Evolutionary conservation across 2,888 invertebrate species (phyloP).

Genomic region (Cheilosia variabilis): DNA sequence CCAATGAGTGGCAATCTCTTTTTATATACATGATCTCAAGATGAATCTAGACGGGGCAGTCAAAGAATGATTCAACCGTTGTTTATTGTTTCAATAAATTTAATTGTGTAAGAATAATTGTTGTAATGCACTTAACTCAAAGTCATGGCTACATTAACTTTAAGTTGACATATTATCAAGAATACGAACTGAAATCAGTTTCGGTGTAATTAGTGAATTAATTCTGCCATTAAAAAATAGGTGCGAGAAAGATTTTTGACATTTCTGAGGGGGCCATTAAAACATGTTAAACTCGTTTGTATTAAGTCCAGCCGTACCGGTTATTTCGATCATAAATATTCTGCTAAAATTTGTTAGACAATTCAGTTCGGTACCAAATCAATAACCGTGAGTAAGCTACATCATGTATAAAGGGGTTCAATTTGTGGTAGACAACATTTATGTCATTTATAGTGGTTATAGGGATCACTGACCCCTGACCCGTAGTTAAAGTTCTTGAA

Average conservation of each 20-base stretch:
- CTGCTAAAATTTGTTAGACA: background rate
- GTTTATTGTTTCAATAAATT: background rate
- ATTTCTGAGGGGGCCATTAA: background rate
- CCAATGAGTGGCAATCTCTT: constrained; percentile 27
- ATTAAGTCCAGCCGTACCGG: constrained; percentile 16
- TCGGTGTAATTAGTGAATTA: background rate
- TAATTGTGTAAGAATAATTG: background rate
- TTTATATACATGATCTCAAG: constrained; percentile 29
- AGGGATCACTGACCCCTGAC: too few relatives aligned
- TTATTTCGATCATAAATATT: background rate
- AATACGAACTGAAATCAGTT: background rate
- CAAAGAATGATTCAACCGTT: background rate
- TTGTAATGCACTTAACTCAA: background rate
- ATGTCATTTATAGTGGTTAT: too few relatives aligned
- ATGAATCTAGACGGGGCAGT: constrained; percentile 17
- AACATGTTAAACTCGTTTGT: constrained; percentile 28
- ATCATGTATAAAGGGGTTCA: too few relatives aligned
- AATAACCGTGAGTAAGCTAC: too few relatives aligned
- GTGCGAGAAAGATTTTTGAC: constrained; percentile 4
- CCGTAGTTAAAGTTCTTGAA: too few relatives aligned
- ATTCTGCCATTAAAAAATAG: constrained; percentile 1
- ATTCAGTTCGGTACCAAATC: background rate
- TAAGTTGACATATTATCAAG: background rate
- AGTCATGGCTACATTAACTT: background rate
- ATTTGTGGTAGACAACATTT: too few relatives aligned